Conservation (phyloP, 92 coral and sea anemone species). For the Phymanthus crucifer region DNA sequence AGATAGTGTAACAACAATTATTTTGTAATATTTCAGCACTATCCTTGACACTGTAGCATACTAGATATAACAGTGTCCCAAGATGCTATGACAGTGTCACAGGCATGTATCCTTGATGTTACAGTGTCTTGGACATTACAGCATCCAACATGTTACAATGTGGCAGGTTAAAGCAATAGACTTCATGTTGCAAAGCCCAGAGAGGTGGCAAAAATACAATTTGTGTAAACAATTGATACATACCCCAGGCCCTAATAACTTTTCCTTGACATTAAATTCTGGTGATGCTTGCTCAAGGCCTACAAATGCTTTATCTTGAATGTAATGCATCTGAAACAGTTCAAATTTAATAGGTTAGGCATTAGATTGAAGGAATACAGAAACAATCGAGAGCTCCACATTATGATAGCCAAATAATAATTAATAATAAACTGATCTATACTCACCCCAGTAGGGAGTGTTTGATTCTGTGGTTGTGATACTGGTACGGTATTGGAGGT, state of each 20-base stretch:
- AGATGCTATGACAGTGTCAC: too few species aligned
- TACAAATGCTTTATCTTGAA: slow-evolving; percentile 97
- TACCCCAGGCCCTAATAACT: slow-evolving; percentile 93
- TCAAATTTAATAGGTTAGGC: background rate
- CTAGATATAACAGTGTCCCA: too few species aligned
- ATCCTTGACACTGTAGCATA: too few species aligned
- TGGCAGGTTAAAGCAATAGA: too few species aligned
- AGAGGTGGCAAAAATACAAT: too few species aligned
- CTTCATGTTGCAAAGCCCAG: background rate
- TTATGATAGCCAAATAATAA: too few species aligned
- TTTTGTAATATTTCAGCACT: too few species aligned
- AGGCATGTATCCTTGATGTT: too few species aligned
- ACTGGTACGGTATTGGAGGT: slow-evolving; percentile 25
- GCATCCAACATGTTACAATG: too few species aligned
- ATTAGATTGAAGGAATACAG: background rate
- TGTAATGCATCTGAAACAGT: slow-evolving; percentile 84
- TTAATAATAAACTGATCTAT: background rate
- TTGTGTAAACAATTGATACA: slow-evolving; percentile 21
- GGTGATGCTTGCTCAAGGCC: slow-evolving; percentile 89
- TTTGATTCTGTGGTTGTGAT: slow-evolving; percentile 43
- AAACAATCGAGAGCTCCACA: too few species aligned
- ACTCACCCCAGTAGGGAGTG: slow-evolving; percentile 48
- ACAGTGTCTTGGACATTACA: too few species aligned
- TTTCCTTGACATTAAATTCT: slow-evolving; percentile 82
- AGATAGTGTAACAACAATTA: too few species aligned